Evolutionary conservation across 2,797 vertebrate species (phyloP), one percentile per base, ranked within the genome.

Genomic region (Myripristis murdjan): DNA sequence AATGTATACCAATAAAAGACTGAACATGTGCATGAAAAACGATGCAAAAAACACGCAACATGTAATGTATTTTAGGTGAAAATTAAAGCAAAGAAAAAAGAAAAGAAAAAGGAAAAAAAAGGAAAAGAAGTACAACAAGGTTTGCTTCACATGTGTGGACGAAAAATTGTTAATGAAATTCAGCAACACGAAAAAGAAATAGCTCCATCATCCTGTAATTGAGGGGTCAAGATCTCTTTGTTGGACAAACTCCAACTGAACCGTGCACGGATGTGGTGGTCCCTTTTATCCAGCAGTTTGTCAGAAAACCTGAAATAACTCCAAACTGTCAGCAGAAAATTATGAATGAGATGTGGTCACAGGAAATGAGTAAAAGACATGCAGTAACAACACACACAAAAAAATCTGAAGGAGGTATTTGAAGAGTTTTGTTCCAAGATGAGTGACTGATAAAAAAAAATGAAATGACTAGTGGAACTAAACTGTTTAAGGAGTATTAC

Each of bases 161-260:
- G 66, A 14, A 10, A 78, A 76, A 75, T 77, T 76, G 77, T 76
- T 92, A 93, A 94, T 94, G 91, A 91, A 89, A 94, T 95, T 93
- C 93, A 94, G 82, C 83, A 70, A 83, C 92, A 94, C 89, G 91
- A 73, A 91, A 82, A 79, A 92, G 89, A 91, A 93, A 88, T 79
- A 82, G 86, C 88, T 84, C 85, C 87, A 82, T 87, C 87, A 86
- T 87, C 81, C 84, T 61, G 79, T 91, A 92, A 93, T 92, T 93
- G 87, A 79, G 83, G 89, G 92, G 92, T 93, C 90, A 84, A 78
- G 85, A 91, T 86, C 85, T 87, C 82, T 77, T 77, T 24, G 52
- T 80, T 92, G 93, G 92, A 91, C 83, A 80, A 83, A 84, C 82
- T 93, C 90, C 92, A 92, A 84, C 33, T 86, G 74, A 91, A 84